phyloP scores from a whole-genome alignment of 64 coral and sea anemone genomes.

The Stichodactyla mertensii region DNA sequence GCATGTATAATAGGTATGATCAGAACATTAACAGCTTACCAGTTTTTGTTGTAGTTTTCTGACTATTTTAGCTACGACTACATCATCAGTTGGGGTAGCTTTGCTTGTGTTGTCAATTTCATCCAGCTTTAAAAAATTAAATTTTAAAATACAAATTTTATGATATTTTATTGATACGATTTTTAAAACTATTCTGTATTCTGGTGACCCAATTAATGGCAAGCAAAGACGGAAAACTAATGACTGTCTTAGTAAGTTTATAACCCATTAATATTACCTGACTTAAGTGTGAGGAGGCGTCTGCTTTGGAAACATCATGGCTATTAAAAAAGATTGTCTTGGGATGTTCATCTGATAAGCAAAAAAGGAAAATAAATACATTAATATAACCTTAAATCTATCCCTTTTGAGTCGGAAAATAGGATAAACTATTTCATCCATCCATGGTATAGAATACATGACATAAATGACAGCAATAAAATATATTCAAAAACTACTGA shows the following conservation, averaged over 20 bases:
- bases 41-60: conserved; percentile 68
- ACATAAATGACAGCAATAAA: too few species aligned
- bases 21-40: conserved; percentile 25
- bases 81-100: conserved; percentile 61
- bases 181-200: too few species aligned
- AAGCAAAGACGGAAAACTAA: too few species aligned
- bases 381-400: not conserved
- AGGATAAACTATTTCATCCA: too few species aligned
- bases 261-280: conserved; percentile 41
- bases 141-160: not conserved
- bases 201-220: too few species aligned
- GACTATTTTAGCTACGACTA: conserved; percentile 71
- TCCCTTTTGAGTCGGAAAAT: too few species aligned
- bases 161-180: too few species aligned
- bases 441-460: too few species aligned
- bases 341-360: conserved; percentile 28
- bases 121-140: conserved; percentile 61
- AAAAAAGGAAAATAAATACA: not conserved
- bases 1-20: too few species aligned
- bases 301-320: conserved; percentile 93
- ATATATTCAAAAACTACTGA: too few species aligned
- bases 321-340: conserved; percentile 96
- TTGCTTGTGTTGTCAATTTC: conserved; percentile 50
- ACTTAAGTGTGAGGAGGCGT: conserved; percentile 83
- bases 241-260: too few species aligned